Evolutionary conservation across 2,888 invertebrate genomes (phyloP), one percentile per base, ranked within the genome.

Genomic region (Melitaea athalia): DNA sequence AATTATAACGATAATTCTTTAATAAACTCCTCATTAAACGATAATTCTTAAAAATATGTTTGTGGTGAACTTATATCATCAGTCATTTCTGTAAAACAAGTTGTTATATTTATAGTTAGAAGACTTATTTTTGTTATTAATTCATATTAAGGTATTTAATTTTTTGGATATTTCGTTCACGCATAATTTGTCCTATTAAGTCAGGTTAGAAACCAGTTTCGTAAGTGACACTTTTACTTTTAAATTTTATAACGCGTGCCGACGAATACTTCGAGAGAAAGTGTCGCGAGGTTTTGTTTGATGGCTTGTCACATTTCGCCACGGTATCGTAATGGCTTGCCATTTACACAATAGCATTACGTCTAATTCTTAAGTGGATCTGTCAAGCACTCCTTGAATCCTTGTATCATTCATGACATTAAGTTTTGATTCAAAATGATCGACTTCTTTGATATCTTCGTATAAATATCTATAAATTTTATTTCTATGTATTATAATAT

Each of bases 141-240:
- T 5, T 49, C n/a, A n/a, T 49, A n/a, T 24, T 43, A n/a, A n/a
- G n/a, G n/a, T n/a, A n/a, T 11, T 17, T n/a, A n/a, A n/a, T n/a
- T 45, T 11, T 33, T 52, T 24, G 17, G 17, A 63, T 60, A 62
- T 60, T 63, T 73, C 73, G 73, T 71, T 75, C 60, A 60, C 43
- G 65, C 47, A 14, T 17, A 45, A 66, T 55, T 15, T 47, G 33
- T 15, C 17, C 45, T 38, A 53, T 60, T 47, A 53, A 55, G 42
- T 43, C 61, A 68, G 67, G 72, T 80, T 78, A 75, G 78, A 77
- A 77, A 77, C 78, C 76, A 72, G 78, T 78, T 81, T 79, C 81
- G 75, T 79, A 80, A 84, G 80, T 85, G 83, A 82, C 85, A 88
- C 85, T 88, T 87, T 87, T 89, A 85, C 86, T 86, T 85, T 82